Conservation (phyloP, 2,113 vertebrate species). For the Eptesicus fuscus region DNA sequence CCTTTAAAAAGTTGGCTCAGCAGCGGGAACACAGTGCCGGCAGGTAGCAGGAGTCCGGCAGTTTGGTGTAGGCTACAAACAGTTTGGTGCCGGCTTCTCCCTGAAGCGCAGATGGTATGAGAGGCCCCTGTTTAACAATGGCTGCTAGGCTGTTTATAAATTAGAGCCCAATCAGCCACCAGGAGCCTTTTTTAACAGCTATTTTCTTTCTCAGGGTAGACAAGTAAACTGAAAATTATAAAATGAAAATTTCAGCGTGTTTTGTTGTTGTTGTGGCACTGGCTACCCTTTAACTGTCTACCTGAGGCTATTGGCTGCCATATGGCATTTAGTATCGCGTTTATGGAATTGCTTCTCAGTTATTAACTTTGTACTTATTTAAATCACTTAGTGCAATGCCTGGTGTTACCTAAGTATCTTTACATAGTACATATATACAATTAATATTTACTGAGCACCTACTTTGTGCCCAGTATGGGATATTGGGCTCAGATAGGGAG, state of each 20-base stretch:
- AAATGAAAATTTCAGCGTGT: not conserved
- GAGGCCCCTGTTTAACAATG: not conserved
- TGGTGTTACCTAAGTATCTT: not conserved
- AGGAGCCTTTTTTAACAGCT: not conserved
- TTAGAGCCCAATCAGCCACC: not conserved
- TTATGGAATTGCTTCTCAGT: not conserved
- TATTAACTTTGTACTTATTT: not conserved
- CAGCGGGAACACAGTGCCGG: not conserved
- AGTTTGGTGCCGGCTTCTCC: not conserved
- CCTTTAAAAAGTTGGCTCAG: not conserved
- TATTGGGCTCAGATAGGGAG: not conserved
- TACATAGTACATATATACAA: not conserved
- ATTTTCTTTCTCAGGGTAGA: not conserved
- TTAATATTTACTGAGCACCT: not conserved
- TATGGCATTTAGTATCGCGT: not conserved
- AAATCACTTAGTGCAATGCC: not conserved
- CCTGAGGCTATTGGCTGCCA: not conserved
- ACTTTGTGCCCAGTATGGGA: not conserved
- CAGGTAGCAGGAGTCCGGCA: not conserved
- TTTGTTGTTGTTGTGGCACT: not conserved
- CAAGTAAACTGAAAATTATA: not conserved
- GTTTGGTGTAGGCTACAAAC: not conserved
- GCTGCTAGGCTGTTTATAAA: not conserved
- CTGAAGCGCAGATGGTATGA: not conserved
- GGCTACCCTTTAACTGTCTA: not conserved